These are phyloP conservation scores for Heliconius sara DNA, from an alignment of 2,888 invertebrate species.

Conservation along the genomic window DNA sequence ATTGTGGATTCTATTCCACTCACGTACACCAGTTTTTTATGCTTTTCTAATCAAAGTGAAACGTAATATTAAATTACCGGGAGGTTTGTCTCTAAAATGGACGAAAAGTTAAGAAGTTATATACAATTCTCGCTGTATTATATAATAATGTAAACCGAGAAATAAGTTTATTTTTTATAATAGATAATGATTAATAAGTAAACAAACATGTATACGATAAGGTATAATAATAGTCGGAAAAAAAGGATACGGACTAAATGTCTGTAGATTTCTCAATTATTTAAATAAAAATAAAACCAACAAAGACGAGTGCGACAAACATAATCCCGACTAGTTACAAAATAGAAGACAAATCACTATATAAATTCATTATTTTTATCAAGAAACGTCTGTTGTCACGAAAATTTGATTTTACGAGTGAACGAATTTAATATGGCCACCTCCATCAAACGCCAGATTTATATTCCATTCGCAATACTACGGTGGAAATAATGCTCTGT, in stretches of 20 bases:
- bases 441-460: constrained; percentile 46
- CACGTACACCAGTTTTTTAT: background rate
- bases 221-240: background rate
- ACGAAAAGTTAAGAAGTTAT: too few species aligned
- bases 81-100: background rate
- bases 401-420: constrained; percentile 71
- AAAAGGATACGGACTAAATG: background rate
- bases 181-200: too few species aligned
- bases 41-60: background rate
- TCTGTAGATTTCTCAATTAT: background rate
- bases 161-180: too few species aligned
- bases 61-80: background rate
- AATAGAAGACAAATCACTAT: constrained; percentile 6
- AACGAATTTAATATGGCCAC: constrained; percentile 61
- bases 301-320: background rate
- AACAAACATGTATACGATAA: background rate
- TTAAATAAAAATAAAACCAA: background rate
- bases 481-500: constrained; percentile 31
- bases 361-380: constrained; percentile 54
- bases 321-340: background rate
- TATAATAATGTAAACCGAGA: too few species aligned
- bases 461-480: constrained; percentile 36
- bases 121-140: too few species aligned
- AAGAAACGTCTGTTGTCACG: constrained; percentile 61
- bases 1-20: background rate